Base-by-base conservation (phyloP, 2,888 invertebrate species). In the Synanthedon myopaeformis region DNA sequence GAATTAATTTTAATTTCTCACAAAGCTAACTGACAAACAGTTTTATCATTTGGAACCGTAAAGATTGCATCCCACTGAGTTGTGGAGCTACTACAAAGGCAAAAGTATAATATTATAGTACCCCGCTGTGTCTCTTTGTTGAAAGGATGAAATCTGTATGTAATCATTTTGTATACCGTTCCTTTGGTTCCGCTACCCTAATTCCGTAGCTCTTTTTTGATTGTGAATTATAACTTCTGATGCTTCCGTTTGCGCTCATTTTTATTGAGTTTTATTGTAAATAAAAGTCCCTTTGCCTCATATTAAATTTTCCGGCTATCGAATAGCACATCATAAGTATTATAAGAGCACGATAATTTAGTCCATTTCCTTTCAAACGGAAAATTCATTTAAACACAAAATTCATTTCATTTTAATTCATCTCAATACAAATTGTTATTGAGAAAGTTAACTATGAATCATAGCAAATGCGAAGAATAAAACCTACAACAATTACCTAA, bases 21-120 rank as follows among this genome's bases (percentile, higher is more conserved):
- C 82, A 85, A 82, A 78, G 82, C 77, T 76, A 76, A 51, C 83
- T 81, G 80, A 84, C 83, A 82, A 84, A 85, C 85, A 82, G 74
- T 86, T 82, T 82, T 84, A 87, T 86, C 86, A 87, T 87, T 86
- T 79, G 80, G 81, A 85, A 81, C 85, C 85, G 79, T 86, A 86
- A 85, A 86, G 84, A 79, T 82, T 80, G 76, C 82, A 74, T 78
- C 85, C 86, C 78, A 85, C 85, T 81, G 85, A 58, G 85, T 67
- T 67, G 67, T 69, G 73, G 68, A 79, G 82, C 81, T 78, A 79
- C 82, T 71, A 86, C 85, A 86, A 87, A 86, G 85, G 83, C 78
- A 77, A 70, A 76, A 72, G 80, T 82, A 86, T 82, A 86, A 86
- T 87, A 86, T 84, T 76, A 74, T 74, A 79, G 82, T 72, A 73